These are phyloP conservation scores for Numenius phaeopus DNA, from an alignment of 2,797 vertebrate species.

Conservation along the genomic window DNA sequence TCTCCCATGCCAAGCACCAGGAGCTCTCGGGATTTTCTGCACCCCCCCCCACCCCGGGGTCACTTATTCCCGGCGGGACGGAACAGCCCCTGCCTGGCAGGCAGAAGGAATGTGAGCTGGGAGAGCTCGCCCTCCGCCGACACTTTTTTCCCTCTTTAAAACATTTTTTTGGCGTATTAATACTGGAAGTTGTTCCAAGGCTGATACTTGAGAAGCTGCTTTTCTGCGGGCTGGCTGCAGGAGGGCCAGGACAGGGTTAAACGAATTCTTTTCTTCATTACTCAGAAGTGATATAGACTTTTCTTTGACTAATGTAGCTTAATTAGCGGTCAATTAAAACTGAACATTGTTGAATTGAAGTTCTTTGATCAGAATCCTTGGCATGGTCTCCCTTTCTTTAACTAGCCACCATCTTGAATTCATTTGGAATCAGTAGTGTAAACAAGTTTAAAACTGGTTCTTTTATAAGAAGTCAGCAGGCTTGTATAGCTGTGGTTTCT, in stretches of 20 bases:
- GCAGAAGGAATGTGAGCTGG: background rate
- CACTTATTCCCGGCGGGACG: fast-evolving
- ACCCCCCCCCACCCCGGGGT: background rate
- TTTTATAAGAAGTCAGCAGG: conserved; percentile 80
- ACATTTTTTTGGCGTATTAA: conserved; percentile 33
- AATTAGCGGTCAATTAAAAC: conserved; percentile 90
- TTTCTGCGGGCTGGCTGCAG: conserved; percentile 54
- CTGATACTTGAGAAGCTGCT: conserved; percentile 56
- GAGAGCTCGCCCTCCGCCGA: background rate
- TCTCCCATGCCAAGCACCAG: background rate
- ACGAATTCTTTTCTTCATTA: conserved; percentile 71
- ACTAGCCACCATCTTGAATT: conserved; percentile 90
- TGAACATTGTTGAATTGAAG: conserved; percentile 81
- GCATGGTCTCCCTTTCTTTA: conserved; percentile 77
- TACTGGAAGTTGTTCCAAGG: conserved; percentile 41
- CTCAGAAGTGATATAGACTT: conserved; percentile 77
- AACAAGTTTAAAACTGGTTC: conserved; percentile 84
- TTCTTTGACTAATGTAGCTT: conserved; percentile 82
- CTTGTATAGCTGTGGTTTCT: conserved; percentile 77
- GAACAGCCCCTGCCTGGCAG: background rate
- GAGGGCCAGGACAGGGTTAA: conserved; percentile 71
- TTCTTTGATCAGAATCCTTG: conserved; percentile 82
- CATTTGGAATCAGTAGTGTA: conserved; percentile 86
- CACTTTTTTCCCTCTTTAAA: background rate
- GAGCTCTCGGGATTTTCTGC: background rate